Conservation (phyloP, 2,888 invertebrate genomes). For the Maniola hyperantus region DNA sequence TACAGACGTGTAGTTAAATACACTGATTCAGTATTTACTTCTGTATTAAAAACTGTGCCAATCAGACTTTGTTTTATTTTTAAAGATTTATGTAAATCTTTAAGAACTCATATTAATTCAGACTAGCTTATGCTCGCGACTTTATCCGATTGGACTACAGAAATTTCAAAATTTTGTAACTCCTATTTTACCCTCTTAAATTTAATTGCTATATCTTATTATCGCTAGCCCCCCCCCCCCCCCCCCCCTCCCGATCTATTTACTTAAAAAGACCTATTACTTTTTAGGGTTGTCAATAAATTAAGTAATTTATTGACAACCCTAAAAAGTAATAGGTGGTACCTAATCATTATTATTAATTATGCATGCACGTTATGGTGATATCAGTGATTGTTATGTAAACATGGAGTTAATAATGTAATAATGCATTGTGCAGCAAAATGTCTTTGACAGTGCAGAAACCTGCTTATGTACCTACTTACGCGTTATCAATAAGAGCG, state of each 20-base stretch:
- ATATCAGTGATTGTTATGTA: not conserved
- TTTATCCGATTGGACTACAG: no score
- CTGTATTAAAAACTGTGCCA: no score
- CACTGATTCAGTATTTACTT: not conserved
- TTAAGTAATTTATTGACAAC: conserved; percentile 12
- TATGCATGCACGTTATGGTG: conserved; percentile 21
- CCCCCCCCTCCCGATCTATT: no score
- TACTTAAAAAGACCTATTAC: no score
- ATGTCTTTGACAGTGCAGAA: conserved; percentile 6
- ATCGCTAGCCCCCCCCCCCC: no score
- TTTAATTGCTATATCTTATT: no score
- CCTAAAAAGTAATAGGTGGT: conserved; percentile 9
- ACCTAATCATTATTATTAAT: conserved; percentile 6
- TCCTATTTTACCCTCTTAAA: no score
- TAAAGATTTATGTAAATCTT: no score
- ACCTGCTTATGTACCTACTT: not conserved
- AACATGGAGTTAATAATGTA: not conserved
- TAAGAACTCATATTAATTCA: no score
- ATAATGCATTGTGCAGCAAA: conserved; percentile 12
- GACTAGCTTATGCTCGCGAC: no score
- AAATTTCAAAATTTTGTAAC: no score
- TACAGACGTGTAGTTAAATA: not conserved
- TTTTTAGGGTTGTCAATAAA: conserved; percentile 9
- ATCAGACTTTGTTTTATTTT: no score
- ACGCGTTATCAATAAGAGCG: not conserved